Evolutionary conservation across 1,140 invertebrate species (phyloP).

Genomic region (Maconellicoccus hirsutus): DNA sequence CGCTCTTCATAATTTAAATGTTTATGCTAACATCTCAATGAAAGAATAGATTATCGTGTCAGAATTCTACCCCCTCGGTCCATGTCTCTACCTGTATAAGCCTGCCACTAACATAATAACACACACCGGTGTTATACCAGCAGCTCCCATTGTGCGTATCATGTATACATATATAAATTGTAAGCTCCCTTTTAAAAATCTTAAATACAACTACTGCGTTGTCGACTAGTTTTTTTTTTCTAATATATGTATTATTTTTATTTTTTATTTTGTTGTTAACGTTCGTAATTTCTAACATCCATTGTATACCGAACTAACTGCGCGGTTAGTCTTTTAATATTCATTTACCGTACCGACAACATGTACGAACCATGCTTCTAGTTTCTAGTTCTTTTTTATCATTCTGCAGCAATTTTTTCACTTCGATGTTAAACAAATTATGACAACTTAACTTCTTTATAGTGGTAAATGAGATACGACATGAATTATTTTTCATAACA

Average conservation of each 20-base stretch:
- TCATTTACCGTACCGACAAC: not conserved
- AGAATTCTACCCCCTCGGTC: not conserved
- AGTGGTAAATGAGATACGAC: not conserved
- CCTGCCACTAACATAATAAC: not conserved
- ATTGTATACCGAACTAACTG: not conserved
- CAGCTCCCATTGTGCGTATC: not conserved
- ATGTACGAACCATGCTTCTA: too few species aligned
- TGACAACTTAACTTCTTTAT: not conserved
- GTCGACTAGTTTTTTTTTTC: not conserved
- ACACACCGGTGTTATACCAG: slow-evolving; percentile 15
- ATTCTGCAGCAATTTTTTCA: not conserved
- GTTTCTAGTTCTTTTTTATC: not conserved
- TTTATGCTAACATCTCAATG: slow-evolving; percentile 21
- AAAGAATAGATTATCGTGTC: slow-evolving; percentile 20
- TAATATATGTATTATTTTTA: slow-evolving; percentile 3
- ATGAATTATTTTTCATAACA: too few species aligned
- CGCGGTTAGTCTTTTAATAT: not conserved
- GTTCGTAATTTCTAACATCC: not conserved
- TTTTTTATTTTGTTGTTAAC: not conserved
- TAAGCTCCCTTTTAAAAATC: slow-evolving; percentile 15
- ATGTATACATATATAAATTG: slow-evolving; percentile 19
- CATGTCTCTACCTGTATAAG: not conserved
- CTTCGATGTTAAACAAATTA: not conserved
- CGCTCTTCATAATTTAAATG: slow-evolving; percentile 17
- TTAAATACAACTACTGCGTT: not conserved